Conservation (phyloP, 2,113 vertebrate species). For the Notechis scutatus region DNA sequence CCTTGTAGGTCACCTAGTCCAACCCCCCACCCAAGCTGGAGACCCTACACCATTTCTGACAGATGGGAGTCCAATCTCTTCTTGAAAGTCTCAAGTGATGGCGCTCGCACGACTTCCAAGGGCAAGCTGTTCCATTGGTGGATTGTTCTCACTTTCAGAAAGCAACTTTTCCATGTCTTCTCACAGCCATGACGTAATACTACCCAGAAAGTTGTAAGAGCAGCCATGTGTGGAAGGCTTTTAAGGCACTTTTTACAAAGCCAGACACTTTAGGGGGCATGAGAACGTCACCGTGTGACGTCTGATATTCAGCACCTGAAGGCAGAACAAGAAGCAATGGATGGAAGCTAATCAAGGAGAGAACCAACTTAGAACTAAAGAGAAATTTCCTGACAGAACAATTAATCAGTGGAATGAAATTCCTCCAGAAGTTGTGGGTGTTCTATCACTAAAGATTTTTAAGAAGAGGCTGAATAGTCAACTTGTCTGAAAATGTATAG, state of each 20-base stretch:
- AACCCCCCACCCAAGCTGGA: no score
- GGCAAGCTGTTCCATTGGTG: no score
- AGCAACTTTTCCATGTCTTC: background rate
- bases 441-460: background rate
- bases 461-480: background rate
- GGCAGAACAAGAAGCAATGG: background rate
- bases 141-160: no score
- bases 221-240: background rate
- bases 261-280: background rate
- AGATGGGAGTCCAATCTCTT: no score
- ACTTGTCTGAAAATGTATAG: background rate
- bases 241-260: background rate
- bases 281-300: background rate
- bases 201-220: background rate
- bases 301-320: background rate
- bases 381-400: background rate
- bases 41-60: no score
- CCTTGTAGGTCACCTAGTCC: no score
- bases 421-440: background rate
- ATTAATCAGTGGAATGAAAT: background rate
- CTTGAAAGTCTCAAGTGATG: no score
- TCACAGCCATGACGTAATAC: background rate
- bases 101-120: no score
- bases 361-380: background rate
- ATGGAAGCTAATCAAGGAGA: background rate